Percentiles rank a stretch among this genome's conserved stretches.
Evolutionary conservation across 35 echinoderm and acorn worm genomes (phyloP).

Genomic region (Apostichopus californicus): DNA sequence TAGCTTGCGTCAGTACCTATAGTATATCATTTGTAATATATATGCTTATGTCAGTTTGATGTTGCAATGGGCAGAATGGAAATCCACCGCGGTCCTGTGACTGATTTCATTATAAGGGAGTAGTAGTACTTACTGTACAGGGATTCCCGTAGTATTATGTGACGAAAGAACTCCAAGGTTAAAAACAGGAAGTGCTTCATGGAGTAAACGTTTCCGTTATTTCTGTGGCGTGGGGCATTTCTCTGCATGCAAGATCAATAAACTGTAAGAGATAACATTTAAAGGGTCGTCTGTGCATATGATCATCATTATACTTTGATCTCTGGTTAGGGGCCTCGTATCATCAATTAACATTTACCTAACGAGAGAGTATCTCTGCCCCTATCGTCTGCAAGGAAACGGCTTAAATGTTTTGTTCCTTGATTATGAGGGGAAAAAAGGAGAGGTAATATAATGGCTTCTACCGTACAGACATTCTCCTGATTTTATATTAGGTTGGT

Average conservation of each 20-base stretch:
- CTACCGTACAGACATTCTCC: too few relatives aligned
- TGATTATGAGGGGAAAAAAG: not conserved
- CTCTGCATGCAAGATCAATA: not conserved
- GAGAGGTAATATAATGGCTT: too few relatives aligned
- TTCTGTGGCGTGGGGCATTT: not conserved
- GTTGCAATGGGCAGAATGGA: too few relatives aligned
- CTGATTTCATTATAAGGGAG: too few relatives aligned
- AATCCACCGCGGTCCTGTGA: too few relatives aligned
- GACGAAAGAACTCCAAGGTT: not conserved
- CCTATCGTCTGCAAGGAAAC: not conserved
- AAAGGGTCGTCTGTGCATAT: not conserved
- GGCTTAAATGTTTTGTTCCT: not conserved
- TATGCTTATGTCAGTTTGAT: too few relatives aligned
- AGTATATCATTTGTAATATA: too few relatives aligned
- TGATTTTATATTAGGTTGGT: too few relatives aligned
- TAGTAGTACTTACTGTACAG: not conserved
- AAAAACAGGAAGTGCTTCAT: not conserved
- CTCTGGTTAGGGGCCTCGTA: too few relatives aligned
- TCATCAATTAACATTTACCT: too few relatives aligned
- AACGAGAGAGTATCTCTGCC: too few relatives aligned
- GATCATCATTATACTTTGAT: not conserved
- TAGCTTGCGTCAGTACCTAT: too few relatives aligned
- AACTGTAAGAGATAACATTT: not conserved
- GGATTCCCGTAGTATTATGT: not conserved
- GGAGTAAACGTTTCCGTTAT: not conserved